Percentiles rank a stretch among this genome's conserved stretches.
Evolutionary conservation across 2,888 invertebrate genomes (phyloP).

Genomic region (Plagodis dolabraria): DNA sequence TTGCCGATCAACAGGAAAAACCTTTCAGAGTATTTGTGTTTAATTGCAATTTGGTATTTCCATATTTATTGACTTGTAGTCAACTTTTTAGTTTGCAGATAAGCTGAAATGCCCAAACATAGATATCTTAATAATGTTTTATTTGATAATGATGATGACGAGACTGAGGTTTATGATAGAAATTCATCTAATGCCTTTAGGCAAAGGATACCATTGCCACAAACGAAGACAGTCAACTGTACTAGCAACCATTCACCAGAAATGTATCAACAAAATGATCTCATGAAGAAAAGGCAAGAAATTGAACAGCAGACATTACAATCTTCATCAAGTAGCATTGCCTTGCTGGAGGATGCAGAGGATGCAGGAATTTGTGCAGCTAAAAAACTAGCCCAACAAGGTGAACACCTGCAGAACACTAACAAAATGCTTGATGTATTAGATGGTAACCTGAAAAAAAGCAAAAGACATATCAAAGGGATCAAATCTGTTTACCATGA

Average conservation of each 20-base stretch:
- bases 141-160: conserved; percentile 89
- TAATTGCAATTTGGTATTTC: no score
- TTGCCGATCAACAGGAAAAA: no score
- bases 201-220: conserved; percentile 58
- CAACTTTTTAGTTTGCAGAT: no score
- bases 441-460: conserved; percentile 93
- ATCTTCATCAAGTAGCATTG: conserved; percentile 91
- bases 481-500: conserved; percentile 99
- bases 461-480: conserved; percentile 97
- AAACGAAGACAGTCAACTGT: conserved; percentile 44
- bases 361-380: conserved; percentile 97
- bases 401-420: conserved; percentile 95
- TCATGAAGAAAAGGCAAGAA: conserved; percentile 88
- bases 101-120: conserved; percentile 3
- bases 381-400: conserved; percentile 94
- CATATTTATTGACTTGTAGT: no score
- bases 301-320: conserved; percentile 93
- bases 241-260: conserved; percentile 63
- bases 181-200: conserved; percentile 87
- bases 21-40: no score
- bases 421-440: conserved; percentile 95
- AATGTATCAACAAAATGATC: conserved; percentile 88
- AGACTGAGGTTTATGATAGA: conserved; percentile 92
- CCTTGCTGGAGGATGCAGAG: conserved; percentile 94
- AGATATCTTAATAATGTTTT: conserved; percentile 74